Evolutionary conservation across 2,113 vertebrate species (phyloP), one percentile per base, ranked within the genome.

Genomic region (Euleptes europaea): DNA sequence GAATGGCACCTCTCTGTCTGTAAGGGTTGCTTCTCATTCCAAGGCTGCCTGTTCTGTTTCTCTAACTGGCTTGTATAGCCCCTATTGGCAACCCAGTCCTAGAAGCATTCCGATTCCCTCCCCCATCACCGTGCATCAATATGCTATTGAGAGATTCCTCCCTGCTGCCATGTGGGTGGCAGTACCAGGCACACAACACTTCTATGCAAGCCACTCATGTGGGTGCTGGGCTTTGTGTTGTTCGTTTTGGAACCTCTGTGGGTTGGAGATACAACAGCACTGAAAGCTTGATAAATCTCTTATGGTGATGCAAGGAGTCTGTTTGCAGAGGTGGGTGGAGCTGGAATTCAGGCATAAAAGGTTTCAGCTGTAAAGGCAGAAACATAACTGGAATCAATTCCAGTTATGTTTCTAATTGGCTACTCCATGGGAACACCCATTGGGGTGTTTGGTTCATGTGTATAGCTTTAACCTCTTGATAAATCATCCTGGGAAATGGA

Each of bases 151-250:
- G 88, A 89, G 86, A 84, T 17, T 74, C 78, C 80, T 89, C 74
- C 91, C 91, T 87, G 91, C 93, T 84, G 75, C 1, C 38, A 81
- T 88, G 93, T 90, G 94, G 88, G 84, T 94, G 94, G 94, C 92
- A 86, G 91, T 95, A 86, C 94, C 94, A 95, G 94, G 94, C 93
- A 94, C 93, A 94, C 94, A 94, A 94, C 93, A 92, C 92, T 93
- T 93, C 93, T 94, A 92, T 94, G 86, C 40, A 86, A 73, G 82
- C 1, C 44, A 78, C 89, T 92, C 8, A 72, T 88, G 94, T 91
- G 94, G 94, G 93, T 92, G 94, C 84, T 74, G 70, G 91, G 90
- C 79, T 80, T 89, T 70, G 72, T 86, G 88, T 88, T 86, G 42
- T 72, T 89, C 9, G 28, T 44, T 85, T 38, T 80, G 88, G 91